Evolutionary conservation across 2,113 vertebrate species (phyloP).

Genomic region (Mus musculus): DNA sequence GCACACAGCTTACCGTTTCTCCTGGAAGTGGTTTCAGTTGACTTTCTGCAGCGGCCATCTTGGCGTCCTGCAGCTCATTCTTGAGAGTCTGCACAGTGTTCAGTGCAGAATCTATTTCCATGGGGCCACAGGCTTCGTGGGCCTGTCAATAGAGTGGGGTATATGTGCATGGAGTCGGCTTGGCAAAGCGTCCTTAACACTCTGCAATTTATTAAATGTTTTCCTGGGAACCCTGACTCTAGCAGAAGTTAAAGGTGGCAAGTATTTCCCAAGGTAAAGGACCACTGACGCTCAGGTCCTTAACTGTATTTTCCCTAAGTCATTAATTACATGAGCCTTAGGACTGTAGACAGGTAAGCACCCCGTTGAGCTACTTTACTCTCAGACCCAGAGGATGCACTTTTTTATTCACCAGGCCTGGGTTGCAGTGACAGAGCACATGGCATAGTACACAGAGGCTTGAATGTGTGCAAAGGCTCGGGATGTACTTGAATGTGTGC

Average conservation of each 20-base stretch:
- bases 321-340: background rate
- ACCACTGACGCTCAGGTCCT: background rate
- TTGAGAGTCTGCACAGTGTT: slow-evolving; percentile 96
- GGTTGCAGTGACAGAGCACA: background rate
- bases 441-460: too few relatives aligned
- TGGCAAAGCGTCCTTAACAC: background rate
- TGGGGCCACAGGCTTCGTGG: slow-evolving; percentile 97
- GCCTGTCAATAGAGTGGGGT: slow-evolving; percentile 86
- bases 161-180: background rate
- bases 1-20: slow-evolving; percentile 90
- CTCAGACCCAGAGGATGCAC: background rate
- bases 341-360: background rate
- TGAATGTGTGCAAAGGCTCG: background rate
- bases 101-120: slow-evolving; percentile 98
- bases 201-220: background rate
- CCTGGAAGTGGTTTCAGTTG: slow-evolving; percentile 98
- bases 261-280: background rate
- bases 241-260: background rate
- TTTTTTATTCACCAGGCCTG: background rate
- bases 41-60: slow-evolving; percentile 94
- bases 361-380: slow-evolving; percentile 12
- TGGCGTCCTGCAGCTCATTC: slow-evolving; percentile 96
- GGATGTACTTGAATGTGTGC: background rate
- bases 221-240: background rate
- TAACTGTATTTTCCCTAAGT: background rate